Evolutionary conservation across 2,797 vertebrate genomes (phyloP), one percentile per base, ranked within the genome.

Genomic region (Thalassophryne amazonica): DNA sequence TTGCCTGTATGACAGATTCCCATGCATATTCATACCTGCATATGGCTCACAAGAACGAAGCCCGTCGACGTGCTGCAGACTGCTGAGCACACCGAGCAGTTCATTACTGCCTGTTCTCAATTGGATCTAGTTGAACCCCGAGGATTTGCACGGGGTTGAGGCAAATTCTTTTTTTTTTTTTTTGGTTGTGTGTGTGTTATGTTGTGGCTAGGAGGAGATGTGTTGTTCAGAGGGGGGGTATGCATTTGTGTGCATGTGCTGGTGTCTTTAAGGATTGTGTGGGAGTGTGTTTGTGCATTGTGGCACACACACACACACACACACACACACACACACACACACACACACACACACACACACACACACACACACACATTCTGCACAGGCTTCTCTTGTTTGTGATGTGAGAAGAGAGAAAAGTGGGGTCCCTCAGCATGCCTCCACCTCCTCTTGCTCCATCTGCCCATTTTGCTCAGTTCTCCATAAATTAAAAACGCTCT

Each of bases 1-100:
- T 78, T 86, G 80, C 75, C 73, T 76, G 83, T 73, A 59, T 82
- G 86, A 89, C 88, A 91, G 87, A 80, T 90, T 90, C 69, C 69
- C 80, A 90, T 92, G 87, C 81, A 91, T 90, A 91, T 91, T 92
- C 89, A 92, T 92, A 77, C 40, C 61, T 83, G 69, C 87, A 90
- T 86, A 90, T 90, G 90, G 86, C 74, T 75, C 54, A 32, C 72
- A 83, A 81, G 80, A 88, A 86, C 72, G 73, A 86, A 73, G 80
- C 76, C 81, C 78, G 78, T 84, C 89, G 86, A 60, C 71, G 84
- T 71, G 68, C 72, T 75, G 69, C 69, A 69, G 67, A 77, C 55
- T 45, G 57, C 50, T 38, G 41, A 73, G 73, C 57, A 13, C 55
- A 69, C 40, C 55, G 85, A 81, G 85, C 72, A 41, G 45, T 82